Percentiles rank a stretch among this genome's conserved stretches.
Evolutionary conservation across 2,113 vertebrate species (phyloP).

Genomic region (Mellivora capensis): DNA sequence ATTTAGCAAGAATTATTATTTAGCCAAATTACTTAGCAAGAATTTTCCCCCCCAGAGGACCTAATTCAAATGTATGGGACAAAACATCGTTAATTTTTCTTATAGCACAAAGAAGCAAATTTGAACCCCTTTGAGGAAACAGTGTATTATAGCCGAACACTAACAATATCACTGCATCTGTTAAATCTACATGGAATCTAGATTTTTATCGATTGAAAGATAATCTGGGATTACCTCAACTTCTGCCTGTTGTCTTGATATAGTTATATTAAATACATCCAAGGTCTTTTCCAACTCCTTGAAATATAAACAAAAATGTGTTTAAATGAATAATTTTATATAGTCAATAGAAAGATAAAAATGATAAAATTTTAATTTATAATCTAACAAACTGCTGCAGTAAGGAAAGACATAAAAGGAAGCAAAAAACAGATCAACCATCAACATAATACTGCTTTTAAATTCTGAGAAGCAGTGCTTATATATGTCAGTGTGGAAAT

Average conservation of each 20-base stretch:
- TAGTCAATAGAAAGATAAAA: background rate
- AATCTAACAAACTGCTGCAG: background rate
- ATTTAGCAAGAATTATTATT: background rate
- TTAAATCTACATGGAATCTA: background rate
- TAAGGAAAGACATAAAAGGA: background rate
- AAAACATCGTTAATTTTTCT: constrained; percentile 7
- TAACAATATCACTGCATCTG: background rate
- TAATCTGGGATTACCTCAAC: constrained; percentile 89
- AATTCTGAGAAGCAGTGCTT: background rate
- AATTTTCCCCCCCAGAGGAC: background rate
- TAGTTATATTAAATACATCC: constrained; percentile 98
- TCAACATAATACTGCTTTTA: background rate
- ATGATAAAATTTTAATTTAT: background rate
- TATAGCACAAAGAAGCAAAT: background rate
- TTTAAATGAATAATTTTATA: background rate
- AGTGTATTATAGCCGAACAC: background rate
- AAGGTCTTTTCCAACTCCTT: constrained; percentile 90
- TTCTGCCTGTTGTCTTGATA: constrained; percentile 96
- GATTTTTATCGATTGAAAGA: constrained; percentile 27
- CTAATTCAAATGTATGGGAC: background rate
- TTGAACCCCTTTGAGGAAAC: constrained; percentile 7
- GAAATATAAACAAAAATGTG: constrained; percentile 60
- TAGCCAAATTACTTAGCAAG: background rate
- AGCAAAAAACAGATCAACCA: background rate
- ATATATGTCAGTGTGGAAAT: background rate